Percentiles rank a stretch among this genome's conserved stretches.
These are phyloP conservation scores for Chironomus riparius DNA, from an alignment of 2,888 invertebrate genomes.

Conservation along the genomic window DNA sequence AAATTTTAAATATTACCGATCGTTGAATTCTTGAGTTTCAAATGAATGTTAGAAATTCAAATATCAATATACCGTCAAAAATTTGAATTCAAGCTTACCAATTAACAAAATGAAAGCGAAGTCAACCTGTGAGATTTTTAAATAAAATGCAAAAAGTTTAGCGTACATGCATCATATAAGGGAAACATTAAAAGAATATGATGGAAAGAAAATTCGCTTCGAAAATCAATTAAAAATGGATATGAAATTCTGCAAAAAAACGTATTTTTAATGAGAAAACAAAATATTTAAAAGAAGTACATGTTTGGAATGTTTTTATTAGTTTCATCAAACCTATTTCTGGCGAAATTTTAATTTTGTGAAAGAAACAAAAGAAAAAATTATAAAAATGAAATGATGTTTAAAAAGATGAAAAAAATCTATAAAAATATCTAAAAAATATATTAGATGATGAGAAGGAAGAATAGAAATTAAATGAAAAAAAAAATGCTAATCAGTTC, in stretches of 20 bases:
- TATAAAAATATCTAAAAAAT: constrained; percentile 3
- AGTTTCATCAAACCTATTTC: constrained; percentile 1
- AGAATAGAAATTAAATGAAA: constrained; percentile 11
- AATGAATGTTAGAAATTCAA: too few relatives aligned
- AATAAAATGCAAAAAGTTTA: too few relatives aligned
- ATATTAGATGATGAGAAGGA: constrained; percentile 14
- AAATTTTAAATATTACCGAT: too few relatives aligned
- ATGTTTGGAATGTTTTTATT: constrained; percentile 26
- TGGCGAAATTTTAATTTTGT: neutral
- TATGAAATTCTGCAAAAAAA: neutral
- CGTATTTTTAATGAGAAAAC: neutral
- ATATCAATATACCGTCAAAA: too few relatives aligned
- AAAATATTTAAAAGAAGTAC: neutral
- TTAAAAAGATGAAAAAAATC: neutral
- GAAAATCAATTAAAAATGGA: constrained; percentile 15
- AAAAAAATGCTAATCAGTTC: constrained; percentile 22
- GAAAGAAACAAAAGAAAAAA: neutral
- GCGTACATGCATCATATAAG: too few relatives aligned
- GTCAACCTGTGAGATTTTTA: too few relatives aligned
- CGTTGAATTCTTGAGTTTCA: too few relatives aligned
- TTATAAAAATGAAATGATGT: neutral
- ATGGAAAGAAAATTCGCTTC: neutral
- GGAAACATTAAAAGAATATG: neutral
- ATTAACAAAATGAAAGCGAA: too few relatives aligned
- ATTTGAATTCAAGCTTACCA: too few relatives aligned